Conservation (phyloP, 1,140 invertebrate genomes). For the Drosophila chauvacae region DNA sequence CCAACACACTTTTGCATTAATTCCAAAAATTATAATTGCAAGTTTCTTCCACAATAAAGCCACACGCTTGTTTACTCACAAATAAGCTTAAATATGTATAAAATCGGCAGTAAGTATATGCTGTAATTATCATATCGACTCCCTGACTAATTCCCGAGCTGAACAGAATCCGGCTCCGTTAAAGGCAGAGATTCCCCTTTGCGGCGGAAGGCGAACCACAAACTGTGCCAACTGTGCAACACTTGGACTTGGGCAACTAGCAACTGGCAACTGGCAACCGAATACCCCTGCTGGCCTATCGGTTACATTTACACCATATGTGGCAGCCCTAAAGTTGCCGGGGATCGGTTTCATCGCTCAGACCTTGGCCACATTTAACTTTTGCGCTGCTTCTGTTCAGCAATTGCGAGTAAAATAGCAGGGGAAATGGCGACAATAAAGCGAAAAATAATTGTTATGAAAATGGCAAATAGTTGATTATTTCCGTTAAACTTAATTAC, state of each 20-base stretch:
- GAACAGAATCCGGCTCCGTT: slow-evolving; percentile 2
- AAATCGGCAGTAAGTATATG: not conserved
- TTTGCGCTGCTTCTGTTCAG: slow-evolving; percentile 43
- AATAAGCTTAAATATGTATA: too few relatives aligned
- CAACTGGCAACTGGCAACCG: slow-evolving; percentile 46
- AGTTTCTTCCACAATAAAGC: slow-evolving; percentile 14
- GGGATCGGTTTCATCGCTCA: slow-evolving; percentile 68
- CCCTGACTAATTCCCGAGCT: not conserved
- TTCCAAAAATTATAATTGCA: slow-evolving; percentile 14
- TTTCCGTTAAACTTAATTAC: slow-evolving; percentile 70
- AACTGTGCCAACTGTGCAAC: slow-evolving; percentile 70
- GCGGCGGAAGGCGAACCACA: slow-evolving; percentile 38
- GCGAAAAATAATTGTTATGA: slow-evolving; percentile 31
- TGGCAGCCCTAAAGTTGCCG: slow-evolving; percentile 61
- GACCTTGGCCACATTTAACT: slow-evolving; percentile 80
- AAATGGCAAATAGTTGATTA: slow-evolving; percentile 56
- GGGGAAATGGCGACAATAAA: slow-evolving; percentile 12
- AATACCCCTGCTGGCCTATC: slow-evolving; percentile 64
- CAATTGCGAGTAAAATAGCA: slow-evolving; percentile 30
- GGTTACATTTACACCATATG: slow-evolving; percentile 54
- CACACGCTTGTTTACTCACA: not conserved
- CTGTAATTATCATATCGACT: slow-evolving; percentile 1
- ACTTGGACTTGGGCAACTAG: slow-evolving; percentile 36
- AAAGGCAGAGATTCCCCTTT: slow-evolving; percentile 22
- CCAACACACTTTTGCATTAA: slow-evolving; percentile 16